A percentile compares a stretch with the other conserved stretches of the same genome.
Evolutionary conservation across 2,797 vertebrate genomes (phyloP).

Genomic region (Darevskia mixta): DNA sequence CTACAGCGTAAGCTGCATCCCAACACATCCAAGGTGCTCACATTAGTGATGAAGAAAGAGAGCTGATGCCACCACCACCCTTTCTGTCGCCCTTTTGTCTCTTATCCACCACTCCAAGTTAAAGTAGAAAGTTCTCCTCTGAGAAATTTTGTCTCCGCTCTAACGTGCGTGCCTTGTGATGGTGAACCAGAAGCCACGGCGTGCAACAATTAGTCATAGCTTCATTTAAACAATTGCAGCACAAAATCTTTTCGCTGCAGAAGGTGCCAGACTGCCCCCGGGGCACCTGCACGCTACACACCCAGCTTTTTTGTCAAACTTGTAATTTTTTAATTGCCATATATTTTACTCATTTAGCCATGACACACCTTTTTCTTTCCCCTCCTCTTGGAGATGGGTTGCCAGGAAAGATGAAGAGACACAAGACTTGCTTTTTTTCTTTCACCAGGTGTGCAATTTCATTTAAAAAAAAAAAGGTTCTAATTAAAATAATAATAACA

Average conservation of each 20-base stretch:
- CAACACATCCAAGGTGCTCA: no score
- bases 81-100: no score
- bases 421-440: not conserved
- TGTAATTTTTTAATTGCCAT: conserved; percentile 51
- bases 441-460: not conserved
- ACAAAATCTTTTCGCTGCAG: conserved; percentile 39
- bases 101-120: no score
- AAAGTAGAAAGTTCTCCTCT: not conserved
- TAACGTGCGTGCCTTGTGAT: conserved; percentile 37
- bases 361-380: conserved; percentile 5
- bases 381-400: conserved; percentile 10
- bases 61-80: no score
- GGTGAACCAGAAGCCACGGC: conserved; percentile 34
- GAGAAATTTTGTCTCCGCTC: not conserved
- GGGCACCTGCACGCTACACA: conserved; percentile 23
- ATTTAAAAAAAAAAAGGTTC: not conserved
- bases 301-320: conserved; percentile 44
- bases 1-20: no score
- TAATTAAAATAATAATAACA: not conserved
- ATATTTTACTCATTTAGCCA: not conserved
- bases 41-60: no score
- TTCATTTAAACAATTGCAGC: conserved; percentile 42
- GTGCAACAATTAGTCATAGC: conserved; percentile 57
- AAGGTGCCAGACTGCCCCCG: not conserved
- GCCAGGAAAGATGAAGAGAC: not conserved